phyloP scores from a whole-genome alignment of 1,140 invertebrate species.

The Liolophura sinensis region DNA sequence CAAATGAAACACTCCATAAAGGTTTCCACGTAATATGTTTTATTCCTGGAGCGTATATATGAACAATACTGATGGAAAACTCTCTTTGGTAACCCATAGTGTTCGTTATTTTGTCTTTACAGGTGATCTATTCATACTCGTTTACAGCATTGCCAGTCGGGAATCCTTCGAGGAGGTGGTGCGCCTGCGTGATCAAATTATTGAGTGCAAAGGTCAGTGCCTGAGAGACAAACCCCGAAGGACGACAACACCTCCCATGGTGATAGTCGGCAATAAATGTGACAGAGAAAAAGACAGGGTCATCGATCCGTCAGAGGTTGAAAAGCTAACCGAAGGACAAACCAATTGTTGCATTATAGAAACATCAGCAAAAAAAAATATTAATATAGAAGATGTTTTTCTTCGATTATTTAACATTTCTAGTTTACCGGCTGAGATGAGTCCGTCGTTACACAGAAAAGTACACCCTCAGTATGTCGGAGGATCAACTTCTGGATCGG shows the following conservation, averaged over 20 bases:
- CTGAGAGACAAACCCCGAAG: conserved; percentile 13
- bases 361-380: conserved; percentile 78
- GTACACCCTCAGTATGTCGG: conserved; percentile 48
- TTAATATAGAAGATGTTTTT: conserved; percentile 79
- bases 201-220: conserved; percentile 63
- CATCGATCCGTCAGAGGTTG: conserved; percentile 37
- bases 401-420: conserved; percentile 79
- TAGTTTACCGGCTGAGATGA: conserved; percentile 82
- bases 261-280: conserved; percentile 81
- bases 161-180: conserved; percentile 85
- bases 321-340: conserved; percentile 28
- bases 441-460: conserved; percentile 77
- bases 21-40: too few relatives aligned
- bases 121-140: conserved; percentile 84
- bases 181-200: conserved; percentile 77
- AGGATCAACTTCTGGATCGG: conserved; percentile 18
- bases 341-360: conserved; percentile 76
- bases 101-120: conserved; percentile 29
- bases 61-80: too few relatives aligned
- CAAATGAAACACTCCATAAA: too few relatives aligned
- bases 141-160: conserved; percentile 82
- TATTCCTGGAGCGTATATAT: too few relatives aligned
- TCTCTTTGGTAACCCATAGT: too few relatives aligned
- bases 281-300: conserved; percentile 71
- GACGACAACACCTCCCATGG: conserved; percentile 70